Evolutionary conservation across 1,140 invertebrate genomes (phyloP).

Genomic region (Dufourea novaeangliae): DNA sequence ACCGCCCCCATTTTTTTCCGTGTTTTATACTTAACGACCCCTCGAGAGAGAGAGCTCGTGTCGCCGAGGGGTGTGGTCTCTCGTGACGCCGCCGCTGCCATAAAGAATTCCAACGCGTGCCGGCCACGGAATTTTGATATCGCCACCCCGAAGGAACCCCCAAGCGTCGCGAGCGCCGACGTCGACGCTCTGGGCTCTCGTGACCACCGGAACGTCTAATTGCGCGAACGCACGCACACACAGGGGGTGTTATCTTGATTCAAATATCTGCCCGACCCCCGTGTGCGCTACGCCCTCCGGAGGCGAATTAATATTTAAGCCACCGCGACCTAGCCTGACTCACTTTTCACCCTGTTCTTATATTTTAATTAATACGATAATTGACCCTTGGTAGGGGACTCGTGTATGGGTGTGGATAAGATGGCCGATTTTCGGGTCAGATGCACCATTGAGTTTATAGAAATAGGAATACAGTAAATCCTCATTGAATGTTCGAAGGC

Average conservation of each 20-base stretch:
- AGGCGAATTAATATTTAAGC: no score
- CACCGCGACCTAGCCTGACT: no score
- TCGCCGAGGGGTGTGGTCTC: conserved; percentile 65
- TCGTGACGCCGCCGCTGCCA: conserved; percentile 47
- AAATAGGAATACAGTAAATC: no score
- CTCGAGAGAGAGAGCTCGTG: conserved; percentile 37
- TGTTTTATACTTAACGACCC: conserved; percentile 59
- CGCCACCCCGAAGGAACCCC: conserved; percentile 44
- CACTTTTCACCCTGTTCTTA: no score
- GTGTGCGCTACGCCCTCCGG: background rate
- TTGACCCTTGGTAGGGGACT: no score
- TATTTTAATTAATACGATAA: no score
- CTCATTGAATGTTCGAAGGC: no score
- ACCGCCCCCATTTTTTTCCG: conserved; percentile 1
- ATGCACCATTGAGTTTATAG: no score
- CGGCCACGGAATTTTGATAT: conserved; percentile 76
- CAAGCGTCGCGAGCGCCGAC: conserved; percentile 11
- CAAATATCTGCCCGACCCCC: background rate
- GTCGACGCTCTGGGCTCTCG: conserved; percentile 26
- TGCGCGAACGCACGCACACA: conserved; percentile 40
- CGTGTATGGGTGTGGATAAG: no score
- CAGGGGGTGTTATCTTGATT: no score
- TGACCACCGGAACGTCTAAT: conserved; percentile 46
- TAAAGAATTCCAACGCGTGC: conserved; percentile 74
- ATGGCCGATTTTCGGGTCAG: no score